Evolutionary conservation across 53 echinoderm and acorn worm species (phyloP).

Genomic region (Actinopyga echinites): DNA sequence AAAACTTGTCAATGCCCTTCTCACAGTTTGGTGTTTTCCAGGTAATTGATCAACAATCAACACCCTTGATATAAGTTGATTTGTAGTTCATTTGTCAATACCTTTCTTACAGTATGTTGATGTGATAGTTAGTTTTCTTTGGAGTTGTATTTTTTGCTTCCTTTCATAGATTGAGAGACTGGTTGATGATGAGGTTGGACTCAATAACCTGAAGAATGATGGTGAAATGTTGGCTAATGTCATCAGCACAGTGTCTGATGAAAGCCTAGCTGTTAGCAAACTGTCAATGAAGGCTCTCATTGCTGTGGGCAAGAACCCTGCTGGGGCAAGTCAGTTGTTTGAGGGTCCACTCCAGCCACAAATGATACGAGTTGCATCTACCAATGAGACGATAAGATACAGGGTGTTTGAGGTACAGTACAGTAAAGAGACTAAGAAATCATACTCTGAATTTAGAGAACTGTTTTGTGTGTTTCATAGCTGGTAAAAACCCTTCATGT

Average conservation of each 20-base stretch:
- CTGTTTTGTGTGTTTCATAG: too few relatives aligned
- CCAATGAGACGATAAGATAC: constrained; percentile 66
- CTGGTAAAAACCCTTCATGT: too few relatives aligned
- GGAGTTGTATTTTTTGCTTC: too few relatives aligned
- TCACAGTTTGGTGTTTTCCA: too few relatives aligned
- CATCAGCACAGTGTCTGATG: constrained; percentile 18
- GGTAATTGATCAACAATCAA: too few relatives aligned
- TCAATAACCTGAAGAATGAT: constrained; percentile 32
- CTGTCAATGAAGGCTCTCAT: constrained; percentile 16
- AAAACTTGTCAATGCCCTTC: too few relatives aligned
- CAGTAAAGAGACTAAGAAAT: too few relatives aligned
- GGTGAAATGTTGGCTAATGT: constrained; percentile 23
- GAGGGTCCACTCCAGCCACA: constrained; percentile 36
- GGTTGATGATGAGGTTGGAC: background rate
- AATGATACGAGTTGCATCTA: constrained; percentile 51
- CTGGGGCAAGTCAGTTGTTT: constrained; percentile 6
- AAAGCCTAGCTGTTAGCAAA: constrained; percentile 27
- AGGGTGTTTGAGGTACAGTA: constrained; percentile 69
- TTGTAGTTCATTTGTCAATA: too few relatives aligned
- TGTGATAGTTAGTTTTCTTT: too few relatives aligned
- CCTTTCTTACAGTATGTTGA: too few relatives aligned
- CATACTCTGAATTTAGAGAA: too few relatives aligned
- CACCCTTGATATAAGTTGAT: too few relatives aligned
- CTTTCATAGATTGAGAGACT: background rate
- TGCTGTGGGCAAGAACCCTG: background rate